Evolutionary conservation across 2,888 invertebrate genomes (phyloP).

Genomic region (Therioaphis trifolii): DNA sequence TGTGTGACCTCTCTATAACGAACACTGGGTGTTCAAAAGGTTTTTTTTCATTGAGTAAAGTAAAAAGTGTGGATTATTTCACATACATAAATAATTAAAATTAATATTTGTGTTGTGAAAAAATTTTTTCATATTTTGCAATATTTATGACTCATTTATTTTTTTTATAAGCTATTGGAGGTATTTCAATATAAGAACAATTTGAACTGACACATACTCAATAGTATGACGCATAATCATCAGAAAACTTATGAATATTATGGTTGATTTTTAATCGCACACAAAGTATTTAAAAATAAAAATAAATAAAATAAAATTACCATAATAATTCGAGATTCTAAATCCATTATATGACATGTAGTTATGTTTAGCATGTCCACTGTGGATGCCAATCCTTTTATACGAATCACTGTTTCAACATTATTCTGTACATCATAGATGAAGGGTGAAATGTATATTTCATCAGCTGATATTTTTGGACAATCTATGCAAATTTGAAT

Average conservation of each 20-base stretch:
- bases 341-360: slow-evolving; percentile 47
- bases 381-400: slow-evolving; percentile 46
- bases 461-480: not conserved
- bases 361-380: slow-evolving; percentile 8
- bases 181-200: no score
- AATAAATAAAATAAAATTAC: slow-evolving; percentile 39
- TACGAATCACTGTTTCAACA: slow-evolving; percentile 1
- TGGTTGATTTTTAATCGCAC: not conserved
- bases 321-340: slow-evolving; percentile 42
- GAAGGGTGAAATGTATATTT: slow-evolving; percentile 50
- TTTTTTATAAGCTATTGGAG: no score
- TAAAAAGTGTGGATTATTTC: no score
- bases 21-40: no score
- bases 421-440: slow-evolving; percentile 53
- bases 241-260: not conserved
- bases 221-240: no score
- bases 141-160: no score
- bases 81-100: no score
- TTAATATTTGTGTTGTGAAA: no score
- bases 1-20: no score
- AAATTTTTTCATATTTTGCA: no score
- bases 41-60: no score
- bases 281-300: not conserved
- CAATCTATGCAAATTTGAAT: not conserved
- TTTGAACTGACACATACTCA: no score